Evolutionary conservation across 2,797 vertebrate genomes (phyloP).

Genomic region (Leptodon cayanensis): DNA sequence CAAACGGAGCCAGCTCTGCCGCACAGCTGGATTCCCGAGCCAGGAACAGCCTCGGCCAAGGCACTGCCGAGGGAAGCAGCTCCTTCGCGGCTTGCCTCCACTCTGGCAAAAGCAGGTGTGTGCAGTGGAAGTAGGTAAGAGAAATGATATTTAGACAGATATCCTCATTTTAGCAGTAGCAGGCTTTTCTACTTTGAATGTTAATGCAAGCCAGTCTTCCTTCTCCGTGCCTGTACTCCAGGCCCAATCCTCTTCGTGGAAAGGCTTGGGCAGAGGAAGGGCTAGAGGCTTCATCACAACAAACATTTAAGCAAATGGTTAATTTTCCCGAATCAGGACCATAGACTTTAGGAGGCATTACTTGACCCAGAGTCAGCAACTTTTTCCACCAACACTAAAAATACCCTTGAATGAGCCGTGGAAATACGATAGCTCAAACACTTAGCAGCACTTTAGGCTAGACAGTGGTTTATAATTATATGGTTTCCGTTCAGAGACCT

Average conservation of each 20-base stretch:
- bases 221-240: not conserved
- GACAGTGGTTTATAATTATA: conserved; percentile 39
- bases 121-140: not conserved
- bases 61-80: not conserved
- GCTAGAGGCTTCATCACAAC: not conserved
- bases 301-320: not conserved
- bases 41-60: not conserved
- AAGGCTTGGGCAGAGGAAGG: not conserved
- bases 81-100: not conserved
- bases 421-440: conserved; percentile 11
- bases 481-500: not conserved
- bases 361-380: conserved; percentile 22
- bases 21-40: not conserved
- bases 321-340: not conserved
- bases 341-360: not conserved
- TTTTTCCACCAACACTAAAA: conserved; percentile 44
- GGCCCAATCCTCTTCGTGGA: not conserved
- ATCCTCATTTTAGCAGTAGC: not conserved
- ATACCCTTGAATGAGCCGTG: not conserved
- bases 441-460: not conserved
- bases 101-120: not conserved
- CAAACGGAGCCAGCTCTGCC: not conserved
- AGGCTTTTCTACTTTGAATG: not conserved
- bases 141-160: not conserved
- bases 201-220: fast-evolving